phyloP scores from a whole-genome alignment of 2,113 vertebrate genomes.

The Sisor rabdophorus region DNA sequence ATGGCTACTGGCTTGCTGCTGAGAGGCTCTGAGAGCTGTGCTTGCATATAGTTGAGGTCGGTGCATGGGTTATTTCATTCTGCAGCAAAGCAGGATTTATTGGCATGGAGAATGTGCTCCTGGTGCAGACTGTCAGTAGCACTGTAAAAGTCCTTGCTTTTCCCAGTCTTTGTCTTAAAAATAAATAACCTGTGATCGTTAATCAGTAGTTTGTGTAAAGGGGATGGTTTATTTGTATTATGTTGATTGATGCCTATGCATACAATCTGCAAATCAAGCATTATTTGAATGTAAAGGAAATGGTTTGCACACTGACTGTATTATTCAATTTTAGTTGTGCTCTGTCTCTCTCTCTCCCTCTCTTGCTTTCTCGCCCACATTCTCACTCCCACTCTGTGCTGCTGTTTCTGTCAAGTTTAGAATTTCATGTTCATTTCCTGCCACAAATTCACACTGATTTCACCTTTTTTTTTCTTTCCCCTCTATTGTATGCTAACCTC shows the following conservation, averaged over 20 bases:
- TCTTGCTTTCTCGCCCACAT: not conserved
- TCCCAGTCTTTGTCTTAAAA: not conserved
- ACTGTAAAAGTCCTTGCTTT: not conserved
- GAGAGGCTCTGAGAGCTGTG: not conserved
- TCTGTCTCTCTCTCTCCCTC: not conserved
- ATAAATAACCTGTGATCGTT: not conserved
- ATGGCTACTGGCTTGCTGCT: not conserved
- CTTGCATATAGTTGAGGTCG: not conserved
- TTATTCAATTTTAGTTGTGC: not conserved
- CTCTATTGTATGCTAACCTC: too few species aligned
- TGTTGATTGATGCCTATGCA: not conserved
- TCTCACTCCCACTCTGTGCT: not conserved
- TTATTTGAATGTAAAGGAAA: not conserved
- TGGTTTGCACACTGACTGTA: not conserved
- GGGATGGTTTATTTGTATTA: not conserved
- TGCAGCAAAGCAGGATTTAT: not conserved
- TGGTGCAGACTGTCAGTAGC: not conserved
- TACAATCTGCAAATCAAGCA: not conserved
- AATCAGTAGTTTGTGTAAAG: not conserved
- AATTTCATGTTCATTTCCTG: not conserved
- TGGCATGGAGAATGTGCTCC: not conserved
- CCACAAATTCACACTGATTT: not conserved
- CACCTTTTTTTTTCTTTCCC: not conserved
- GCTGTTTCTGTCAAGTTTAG: slow-evolving; percentile 41
- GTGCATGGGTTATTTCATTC: not conserved